Evolutionary conservation across 2,797 vertebrate genomes (phyloP), one percentile per base, ranked within the genome.

Genomic region (Neopelma chrysocephalum): DNA sequence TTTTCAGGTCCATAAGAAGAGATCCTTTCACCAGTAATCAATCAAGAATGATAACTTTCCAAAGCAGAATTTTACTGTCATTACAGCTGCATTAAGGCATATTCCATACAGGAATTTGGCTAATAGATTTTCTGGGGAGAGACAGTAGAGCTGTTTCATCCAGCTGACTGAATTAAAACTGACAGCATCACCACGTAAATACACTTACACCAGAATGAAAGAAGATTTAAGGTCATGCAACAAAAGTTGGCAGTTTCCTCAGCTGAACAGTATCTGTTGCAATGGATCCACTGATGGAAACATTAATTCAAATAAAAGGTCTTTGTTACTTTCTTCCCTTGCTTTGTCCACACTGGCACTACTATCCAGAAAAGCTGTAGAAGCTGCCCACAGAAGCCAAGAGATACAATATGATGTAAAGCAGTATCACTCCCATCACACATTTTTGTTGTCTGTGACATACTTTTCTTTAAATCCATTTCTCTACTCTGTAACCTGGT

Each of bases 321-420:
- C 43, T 90, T 85, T 45, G 42, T 81, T 87, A 51, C 32, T 69
- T 69, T 72, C 47, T 92, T 76, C 27, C 38, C n/a, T 72, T 65
- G 36, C 36, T 82, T 70, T 77, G 75, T 69, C 38, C 50, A 53
- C 38, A 7, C 31, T 31, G 69, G 79, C 65, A 80, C 3, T 19
- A 38, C 57, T 17, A 17, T n/a, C 54, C 61, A 89, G 56, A 76
- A 87, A 50, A 64, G 53, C 54, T 58, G 18, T 6, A 42, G 31
- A 79, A 76, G 42, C 57, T 64, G 25, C 42, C 34, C 64, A 29
- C 4, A 34, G 75, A 76, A 68, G 40, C 68, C 45, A 36, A 36
- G 29, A 61, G 72, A 61, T 25, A 56, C 2, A 25, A 15, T 11
- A 29, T 6, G 29, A 56, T 13, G 17, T 50, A 13, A 83, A 81